Evolutionary conservation across 2,113 vertebrate genomes (phyloP).

Genomic region (Orthonyx spaldingii): DNA sequence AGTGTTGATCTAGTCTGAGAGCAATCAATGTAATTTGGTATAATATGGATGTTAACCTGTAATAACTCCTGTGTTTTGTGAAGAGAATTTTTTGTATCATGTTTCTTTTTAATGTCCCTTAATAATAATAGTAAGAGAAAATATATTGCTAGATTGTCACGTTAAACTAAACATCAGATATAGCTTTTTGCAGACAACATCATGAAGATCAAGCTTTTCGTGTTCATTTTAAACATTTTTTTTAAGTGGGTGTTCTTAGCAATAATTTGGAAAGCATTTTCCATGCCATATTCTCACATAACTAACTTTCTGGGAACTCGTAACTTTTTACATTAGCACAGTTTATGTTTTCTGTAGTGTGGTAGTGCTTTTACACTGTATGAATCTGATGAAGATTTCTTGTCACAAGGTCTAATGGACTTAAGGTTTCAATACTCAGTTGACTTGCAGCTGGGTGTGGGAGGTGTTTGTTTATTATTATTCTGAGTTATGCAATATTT

Average conservation of each 20-base stretch:
- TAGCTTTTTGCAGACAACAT: not conserved
- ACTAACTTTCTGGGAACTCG: not conserved
- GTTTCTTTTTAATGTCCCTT: not conserved
- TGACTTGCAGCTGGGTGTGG: not conserved
- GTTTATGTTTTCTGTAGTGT: not conserved
- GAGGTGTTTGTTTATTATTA: not conserved
- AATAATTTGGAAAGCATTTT: not conserved
- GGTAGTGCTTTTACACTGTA: not conserved
- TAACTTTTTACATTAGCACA: not conserved
- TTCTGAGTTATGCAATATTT: not conserved
- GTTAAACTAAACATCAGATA: not conserved
- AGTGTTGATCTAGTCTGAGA: not conserved
- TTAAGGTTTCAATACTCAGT: not conserved
- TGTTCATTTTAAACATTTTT: not conserved
- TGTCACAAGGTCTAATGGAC: not conserved
- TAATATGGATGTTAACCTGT: not conserved
- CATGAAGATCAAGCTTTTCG: not conserved
- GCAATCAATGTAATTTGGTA: not conserved
- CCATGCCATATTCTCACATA: not conserved
- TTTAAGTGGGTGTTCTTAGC: not conserved
- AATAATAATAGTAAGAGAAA: not conserved
- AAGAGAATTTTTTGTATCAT: not conserved
- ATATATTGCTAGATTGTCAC: not conserved
- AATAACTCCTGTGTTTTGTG: not conserved
- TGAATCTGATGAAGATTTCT: not conserved